Evolutionary conservation across 2,888 invertebrate species (phyloP), one percentile per base, ranked within the genome.

Genomic region (Cheiracanthium punctorium): DNA sequence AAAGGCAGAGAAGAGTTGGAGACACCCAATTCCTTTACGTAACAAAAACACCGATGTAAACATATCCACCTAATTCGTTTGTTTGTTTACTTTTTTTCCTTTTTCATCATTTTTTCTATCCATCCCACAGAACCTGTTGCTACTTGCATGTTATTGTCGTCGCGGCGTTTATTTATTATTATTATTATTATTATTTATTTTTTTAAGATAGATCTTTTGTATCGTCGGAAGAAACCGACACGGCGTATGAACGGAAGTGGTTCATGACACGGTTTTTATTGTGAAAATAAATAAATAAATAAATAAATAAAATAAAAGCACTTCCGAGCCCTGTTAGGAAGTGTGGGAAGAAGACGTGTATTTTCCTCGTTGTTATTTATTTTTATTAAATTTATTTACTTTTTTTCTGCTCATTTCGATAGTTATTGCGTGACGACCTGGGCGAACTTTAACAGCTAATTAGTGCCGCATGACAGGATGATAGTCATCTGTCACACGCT

Each of bases 171-270:
- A 2, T n/a, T n/a, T n/a, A n/a, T n/a, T n/a, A n/a, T n/a, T n/a
- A n/a, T n/a, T n/a, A n/a, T n/a, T n/a, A n/a, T n/a, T n/a, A n/a
- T n/a, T n/a, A n/a, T n/a, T n/a, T n/a, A n/a, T n/a, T n/a, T n/a
- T n/a, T n/a, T n/a, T n/a, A n/a, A n/a, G n/a, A 12, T 37, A 8
- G 37, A 37, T 37, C 37, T 48, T 48, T 48, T 48, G 48, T 48
- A 48, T 33, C 67, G 58, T 81, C 81, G 70, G 64, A 33, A 73
- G 28, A 20, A 20, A 74, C 33, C 72, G 17, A 33, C n/a, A n/a
- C n/a, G n/a, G n/a, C n/a, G n/a, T n/a, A n/a, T 70, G 24, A 81
- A 75, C 81, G 81, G 81, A 81, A 81, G 74, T 81, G 14, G 10
- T 7, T 43, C 29, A 28, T 81, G 81, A 81, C 81, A 74, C 69